These are phyloP conservation scores for Thecophora atra DNA, from an alignment of 2,888 invertebrate genomes.

Conservation along the genomic window DNA sequence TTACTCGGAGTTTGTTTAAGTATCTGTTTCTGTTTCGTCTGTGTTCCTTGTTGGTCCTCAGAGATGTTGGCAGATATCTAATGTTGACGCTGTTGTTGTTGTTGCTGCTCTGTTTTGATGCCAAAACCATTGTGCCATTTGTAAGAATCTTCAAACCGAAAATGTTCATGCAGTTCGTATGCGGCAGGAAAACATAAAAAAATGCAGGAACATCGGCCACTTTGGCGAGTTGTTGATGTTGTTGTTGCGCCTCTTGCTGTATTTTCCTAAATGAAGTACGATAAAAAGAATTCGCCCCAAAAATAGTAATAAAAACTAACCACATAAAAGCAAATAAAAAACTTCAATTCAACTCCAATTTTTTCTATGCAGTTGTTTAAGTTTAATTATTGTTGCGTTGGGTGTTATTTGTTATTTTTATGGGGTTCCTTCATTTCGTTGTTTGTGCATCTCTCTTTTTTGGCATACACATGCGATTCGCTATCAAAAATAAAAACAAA, in stretches of 20 bases:
- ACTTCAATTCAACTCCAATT: too few relatives aligned
- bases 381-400: not conserved
- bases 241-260: constrained; percentile 18
- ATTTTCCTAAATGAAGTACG: too few relatives aligned
- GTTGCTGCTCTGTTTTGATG: not conserved
- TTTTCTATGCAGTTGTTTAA: too few relatives aligned
- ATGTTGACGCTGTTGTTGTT: not conserved
- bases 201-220: not conserved
- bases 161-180: constrained; percentile 6
- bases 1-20: not conserved
- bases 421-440: constrained; percentile 8
- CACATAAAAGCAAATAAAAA: too few relatives aligned
- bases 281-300: too few relatives aligned
- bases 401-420: not conserved
- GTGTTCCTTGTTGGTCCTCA: not conserved
- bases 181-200: not conserved
- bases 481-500: too few relatives aligned
- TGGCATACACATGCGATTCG: not conserved
- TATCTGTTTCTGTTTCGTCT: not conserved
- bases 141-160: too few relatives aligned
- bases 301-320: too few relatives aligned
- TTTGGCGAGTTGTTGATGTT: not conserved
- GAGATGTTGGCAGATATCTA: not conserved
- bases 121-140: not conserved
- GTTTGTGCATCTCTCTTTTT: not conserved